These are phyloP conservation scores for Brachionus calyciflorus DNA, from an alignment of 1,140 invertebrate species.

Conservation along the genomic window DNA sequence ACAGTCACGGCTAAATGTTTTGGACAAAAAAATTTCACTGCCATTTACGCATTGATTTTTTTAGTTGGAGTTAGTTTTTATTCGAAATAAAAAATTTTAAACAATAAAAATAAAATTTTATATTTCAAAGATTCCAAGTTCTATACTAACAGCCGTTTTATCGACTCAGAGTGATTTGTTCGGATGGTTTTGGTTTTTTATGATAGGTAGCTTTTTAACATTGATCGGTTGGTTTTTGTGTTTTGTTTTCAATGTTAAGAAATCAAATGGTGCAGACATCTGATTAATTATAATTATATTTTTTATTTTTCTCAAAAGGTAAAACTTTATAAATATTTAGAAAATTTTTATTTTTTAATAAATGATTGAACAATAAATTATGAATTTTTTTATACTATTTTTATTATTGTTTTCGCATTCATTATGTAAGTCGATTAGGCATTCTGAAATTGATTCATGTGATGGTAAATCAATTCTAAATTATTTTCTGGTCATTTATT, in stretches of 20 bases:
- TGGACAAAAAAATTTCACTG: slow-evolving; percentile 44
- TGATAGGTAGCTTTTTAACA: neutral
- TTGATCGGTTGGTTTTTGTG: neutral
- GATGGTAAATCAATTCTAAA: too few relatives aligned
- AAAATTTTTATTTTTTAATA: too few relatives aligned
- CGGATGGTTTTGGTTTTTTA: slow-evolving; percentile 36
- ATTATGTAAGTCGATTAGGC: too few relatives aligned
- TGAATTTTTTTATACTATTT: too few relatives aligned
- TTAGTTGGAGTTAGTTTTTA: slow-evolving; percentile 10
- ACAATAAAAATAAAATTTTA: neutral
- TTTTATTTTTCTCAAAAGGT: too few relatives aligned
- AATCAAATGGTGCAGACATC: slow-evolving; percentile 1
- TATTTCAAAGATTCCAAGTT: neutral
- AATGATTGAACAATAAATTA: too few relatives aligned
- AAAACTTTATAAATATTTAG: too few relatives aligned
- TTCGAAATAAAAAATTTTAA: neutral
- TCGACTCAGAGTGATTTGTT: neutral
- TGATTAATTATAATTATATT: neutral
- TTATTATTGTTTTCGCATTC: too few relatives aligned
- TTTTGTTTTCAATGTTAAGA: slow-evolving; percentile 24
- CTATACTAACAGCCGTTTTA: neutral
- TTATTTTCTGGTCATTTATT: neutral
- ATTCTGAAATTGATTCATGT: too few relatives aligned
- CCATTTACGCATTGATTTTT: slow-evolving; percentile 12
- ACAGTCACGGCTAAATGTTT: slow-evolving; percentile 33